Percentiles rank a stretch among this genome's conserved stretches.
Conservation (phyloP, 2,113 vertebrate species). For the Thunnus thynnus region DNA sequence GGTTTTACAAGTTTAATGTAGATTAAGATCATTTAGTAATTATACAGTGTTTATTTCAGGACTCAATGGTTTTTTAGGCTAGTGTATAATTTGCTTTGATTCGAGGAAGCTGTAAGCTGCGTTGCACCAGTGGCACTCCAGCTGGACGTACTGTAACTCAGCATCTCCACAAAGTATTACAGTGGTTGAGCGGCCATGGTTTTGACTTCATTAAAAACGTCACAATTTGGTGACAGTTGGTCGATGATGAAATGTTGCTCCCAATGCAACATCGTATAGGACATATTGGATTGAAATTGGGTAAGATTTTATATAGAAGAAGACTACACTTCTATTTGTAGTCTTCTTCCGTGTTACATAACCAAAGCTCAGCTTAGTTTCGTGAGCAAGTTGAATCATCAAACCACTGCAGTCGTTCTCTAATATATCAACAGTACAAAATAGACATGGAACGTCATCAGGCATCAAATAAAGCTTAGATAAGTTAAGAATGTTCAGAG, state of each 20-base stretch:
- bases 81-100: too few relatives aligned
- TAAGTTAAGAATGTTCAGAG: background rate
- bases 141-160: background rate
- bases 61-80: too few relatives aligned
- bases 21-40: too few relatives aligned
- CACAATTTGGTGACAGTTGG: background rate
- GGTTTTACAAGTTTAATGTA: background rate
- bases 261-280: background rate
- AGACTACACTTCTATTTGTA: too few relatives aligned
- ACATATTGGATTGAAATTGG: constrained; percentile 10
- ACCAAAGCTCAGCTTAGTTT: background rate
- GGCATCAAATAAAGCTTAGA: background rate
- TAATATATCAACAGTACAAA: background rate
- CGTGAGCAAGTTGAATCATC: background rate
- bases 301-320: constrained; percentile 1
- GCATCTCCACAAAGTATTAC: background rate
- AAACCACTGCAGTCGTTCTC: background rate
- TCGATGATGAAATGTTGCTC: background rate
- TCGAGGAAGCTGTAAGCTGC: too few relatives aligned
- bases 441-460: background rate
- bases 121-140: too few relatives aligned
- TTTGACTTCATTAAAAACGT: constrained; percentile 6
- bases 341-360: background rate
- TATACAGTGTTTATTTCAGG: too few relatives aligned
- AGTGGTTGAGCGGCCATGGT: background rate